Conservation (phyloP, 2,113 vertebrate genomes). For the Neodontobutis hainanensis region DNA sequence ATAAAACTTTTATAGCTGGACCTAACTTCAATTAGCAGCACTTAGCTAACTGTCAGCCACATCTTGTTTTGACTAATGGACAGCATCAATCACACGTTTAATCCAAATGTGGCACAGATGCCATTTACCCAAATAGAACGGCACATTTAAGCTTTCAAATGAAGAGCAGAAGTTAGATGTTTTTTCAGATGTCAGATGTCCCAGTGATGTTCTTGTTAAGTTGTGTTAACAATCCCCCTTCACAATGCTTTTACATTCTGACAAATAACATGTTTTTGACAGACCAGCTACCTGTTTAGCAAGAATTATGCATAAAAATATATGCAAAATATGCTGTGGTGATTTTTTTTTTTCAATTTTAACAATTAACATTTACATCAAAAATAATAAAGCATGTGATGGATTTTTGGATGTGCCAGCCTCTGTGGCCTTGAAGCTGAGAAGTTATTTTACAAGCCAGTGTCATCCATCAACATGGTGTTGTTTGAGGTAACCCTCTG, state of each 20-base stretch:
- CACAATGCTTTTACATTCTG: no score
- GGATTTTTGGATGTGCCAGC: slow-evolving; percentile 28
- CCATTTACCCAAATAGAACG: slow-evolving; percentile 35
- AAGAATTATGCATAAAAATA: neutral
- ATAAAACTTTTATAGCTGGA: slow-evolving; percentile 35
- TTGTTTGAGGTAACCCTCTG: slow-evolving; percentile 35
- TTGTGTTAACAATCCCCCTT: no score
- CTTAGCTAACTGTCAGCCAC: slow-evolving; percentile 61
- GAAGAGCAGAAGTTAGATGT: slow-evolving; percentile 1
- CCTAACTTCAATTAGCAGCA: slow-evolving; percentile 55
- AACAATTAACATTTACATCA: slow-evolving; percentile 10
- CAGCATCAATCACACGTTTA: slow-evolving; percentile 19
- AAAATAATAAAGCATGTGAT: slow-evolving; percentile 13
- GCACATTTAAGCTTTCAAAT: slow-evolving; percentile 36
- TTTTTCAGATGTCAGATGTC: no score
- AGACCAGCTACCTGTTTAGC: neutral
- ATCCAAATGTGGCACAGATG: slow-evolving; percentile 18
- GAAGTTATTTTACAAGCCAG: slow-evolving; percentile 22
- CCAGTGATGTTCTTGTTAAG: no score
- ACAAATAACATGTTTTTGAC: no score
- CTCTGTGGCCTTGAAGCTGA: slow-evolving; percentile 24
- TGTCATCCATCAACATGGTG: slow-evolving; percentile 36
- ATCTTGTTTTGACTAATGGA: slow-evolving; percentile 49
- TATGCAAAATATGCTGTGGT: neutral
- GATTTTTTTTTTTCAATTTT: neutral